Base-by-base conservation (phyloP, 1,140 invertebrate species). In the Heliconius congener region DNA sequence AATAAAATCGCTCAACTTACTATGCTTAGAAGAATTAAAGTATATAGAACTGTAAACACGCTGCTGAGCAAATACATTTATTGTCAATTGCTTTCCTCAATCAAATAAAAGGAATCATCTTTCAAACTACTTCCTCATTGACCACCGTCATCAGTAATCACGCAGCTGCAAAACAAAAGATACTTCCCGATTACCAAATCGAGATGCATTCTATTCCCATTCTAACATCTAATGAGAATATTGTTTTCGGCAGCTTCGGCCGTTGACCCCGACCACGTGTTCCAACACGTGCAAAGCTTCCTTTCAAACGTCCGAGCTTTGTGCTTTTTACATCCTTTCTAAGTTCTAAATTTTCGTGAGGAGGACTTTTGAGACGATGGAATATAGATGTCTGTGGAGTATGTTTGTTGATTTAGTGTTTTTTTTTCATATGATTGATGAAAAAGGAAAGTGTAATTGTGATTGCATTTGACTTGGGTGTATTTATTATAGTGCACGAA, bases 261-360 rank as follows among this genome's bases (percentile, higher is more conserved):
- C 86, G 76, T 89, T 88, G 87, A 88, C 87, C 87, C 75, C 76
- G 79, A 81, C 88, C 90, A 91, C 90, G 88, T 89, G 88, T 84
- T 72, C 82, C 82, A 84, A 87, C 90, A 91, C 90, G 90, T 91
- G 90, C 88, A 82, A 84, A 75, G 81, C 81, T 78, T 83, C 83
- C 82, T 88, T 89, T 89, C 60, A 66, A 27, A 66, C 19, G 86
- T 87, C 87, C 83, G 86, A 87, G 85, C 86, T 87, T 88, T 89
- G 85, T 85, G 71, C 82, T 84, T 87, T 87, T 87, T 79, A 82
- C 84, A 85, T 84, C 84, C 83, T 86, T 88, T 89, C 85, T 89
- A 89, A 88, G 84, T 81, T 87, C 86, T 81, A 85, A 89, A 88
- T 90, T 52, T 90, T 89, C 78, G 87, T 87, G 86, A 89, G 88